Evolutionary conservation across 2,797 vertebrate species (phyloP).

Genomic region (Tapera naevia): DNA sequence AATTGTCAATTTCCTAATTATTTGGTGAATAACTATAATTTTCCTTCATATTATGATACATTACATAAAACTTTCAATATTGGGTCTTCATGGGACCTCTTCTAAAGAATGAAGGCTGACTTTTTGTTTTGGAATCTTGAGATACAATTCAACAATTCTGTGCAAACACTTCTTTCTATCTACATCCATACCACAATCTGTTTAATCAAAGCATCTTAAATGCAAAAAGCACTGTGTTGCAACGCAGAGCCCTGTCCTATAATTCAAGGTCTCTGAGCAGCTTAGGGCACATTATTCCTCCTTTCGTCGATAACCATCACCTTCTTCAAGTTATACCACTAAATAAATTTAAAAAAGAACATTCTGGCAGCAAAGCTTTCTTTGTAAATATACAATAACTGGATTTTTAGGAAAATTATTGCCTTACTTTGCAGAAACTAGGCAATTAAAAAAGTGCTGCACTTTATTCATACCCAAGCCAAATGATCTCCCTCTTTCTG

Average conservation of each 20-base stretch:
- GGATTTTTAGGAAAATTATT: not conserved
- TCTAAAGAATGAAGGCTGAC: not conserved
- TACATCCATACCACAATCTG: not conserved
- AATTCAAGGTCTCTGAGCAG: not conserved
- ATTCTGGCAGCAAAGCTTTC: not conserved
- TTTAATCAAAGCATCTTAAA: not conserved
- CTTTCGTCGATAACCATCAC: not conserved
- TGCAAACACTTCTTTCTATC: not conserved
- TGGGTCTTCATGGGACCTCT: not conserved
- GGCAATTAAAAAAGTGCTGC: not conserved
- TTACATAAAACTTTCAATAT: not conserved
- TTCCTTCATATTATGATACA: not conserved
- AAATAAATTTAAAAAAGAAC: not conserved
- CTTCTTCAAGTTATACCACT: not conserved
- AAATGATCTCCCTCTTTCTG: not conserved
- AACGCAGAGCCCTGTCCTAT: not conserved
- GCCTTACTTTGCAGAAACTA: not conserved
- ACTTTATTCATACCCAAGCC: not conserved
- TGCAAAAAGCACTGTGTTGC: not conserved
- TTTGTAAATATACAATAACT: not conserved
- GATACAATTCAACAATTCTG: not conserved
- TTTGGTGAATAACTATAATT: not conserved
- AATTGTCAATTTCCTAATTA: not conserved
- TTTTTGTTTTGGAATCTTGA: not conserved
- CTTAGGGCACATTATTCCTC: not conserved